These are phyloP conservation scores for Diploptera punctata DNA, from an alignment of 2,888 invertebrate species.

Conservation along the genomic window DNA sequence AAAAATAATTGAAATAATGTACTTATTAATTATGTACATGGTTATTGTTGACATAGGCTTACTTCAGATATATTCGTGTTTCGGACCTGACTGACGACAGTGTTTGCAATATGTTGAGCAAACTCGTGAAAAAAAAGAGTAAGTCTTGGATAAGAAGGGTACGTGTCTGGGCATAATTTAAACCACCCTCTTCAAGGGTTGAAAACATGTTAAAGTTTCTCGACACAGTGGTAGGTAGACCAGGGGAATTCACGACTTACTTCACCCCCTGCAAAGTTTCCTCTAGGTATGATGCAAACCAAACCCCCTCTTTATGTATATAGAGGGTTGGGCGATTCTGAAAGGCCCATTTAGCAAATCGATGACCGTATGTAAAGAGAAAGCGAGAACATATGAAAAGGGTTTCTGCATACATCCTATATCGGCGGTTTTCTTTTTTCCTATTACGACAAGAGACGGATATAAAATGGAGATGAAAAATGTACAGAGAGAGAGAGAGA, in stretches of 20 bases:
- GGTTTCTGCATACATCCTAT: background rate
- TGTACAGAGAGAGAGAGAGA: background rate
- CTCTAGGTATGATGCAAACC: background rate
- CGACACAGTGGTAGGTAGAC: background rate
- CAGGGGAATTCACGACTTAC: no score
- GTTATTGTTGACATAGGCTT: no score
- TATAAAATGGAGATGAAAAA: background rate
- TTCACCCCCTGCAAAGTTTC: background rate
- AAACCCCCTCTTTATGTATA: background rate
- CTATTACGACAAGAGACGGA: background rate
- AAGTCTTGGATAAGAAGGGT: no score
- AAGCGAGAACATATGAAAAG: background rate
- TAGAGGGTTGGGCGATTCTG: background rate
- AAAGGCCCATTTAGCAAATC: constrained; percentile 14
- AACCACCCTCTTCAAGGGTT: background rate
- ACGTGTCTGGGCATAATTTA: background rate
- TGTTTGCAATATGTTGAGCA: no score
- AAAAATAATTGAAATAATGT: no score
- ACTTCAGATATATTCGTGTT: no score
- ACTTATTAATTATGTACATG: no score
- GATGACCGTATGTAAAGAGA: background rate
- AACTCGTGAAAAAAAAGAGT: no score
- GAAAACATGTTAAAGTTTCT: background rate
- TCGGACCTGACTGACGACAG: no score
- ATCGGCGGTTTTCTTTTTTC: background rate